A percentile compares a stretch with the other conserved stretches of the same genome.
Conservation (phyloP, 1,140 invertebrate genomes). For the Drosophila pseudoobscura region DNA sequence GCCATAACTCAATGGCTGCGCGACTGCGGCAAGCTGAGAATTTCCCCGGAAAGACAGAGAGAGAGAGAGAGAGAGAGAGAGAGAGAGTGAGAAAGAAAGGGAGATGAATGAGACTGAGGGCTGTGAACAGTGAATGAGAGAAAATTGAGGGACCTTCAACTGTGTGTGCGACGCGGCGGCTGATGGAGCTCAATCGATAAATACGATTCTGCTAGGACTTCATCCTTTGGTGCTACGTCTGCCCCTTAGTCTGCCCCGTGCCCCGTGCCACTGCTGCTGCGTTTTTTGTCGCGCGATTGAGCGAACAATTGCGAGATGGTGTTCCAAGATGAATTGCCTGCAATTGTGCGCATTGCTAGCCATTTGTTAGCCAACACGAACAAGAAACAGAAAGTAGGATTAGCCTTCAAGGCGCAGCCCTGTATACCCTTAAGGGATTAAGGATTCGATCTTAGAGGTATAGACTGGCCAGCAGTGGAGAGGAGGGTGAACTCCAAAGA, state of each 20-base stretch:
- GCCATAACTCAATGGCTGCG: slow-evolving; percentile 76
- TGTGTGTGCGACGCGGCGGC: slow-evolving; percentile 17
- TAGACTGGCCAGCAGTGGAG: too few relatives aligned
- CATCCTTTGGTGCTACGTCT: background rate
- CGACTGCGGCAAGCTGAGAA: slow-evolving; percentile 48
- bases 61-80: slow-evolving; percentile 9
- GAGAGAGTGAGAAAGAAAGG: background rate
- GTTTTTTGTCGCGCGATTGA: slow-evolving; percentile 72
- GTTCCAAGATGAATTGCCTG: slow-evolving; percentile 74
- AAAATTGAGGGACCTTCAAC: slow-evolving; percentile 21
- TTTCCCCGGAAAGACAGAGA: slow-evolving; percentile 14
- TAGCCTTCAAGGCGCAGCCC: too few relatives aligned
- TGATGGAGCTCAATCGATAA: slow-evolving; percentile 75
- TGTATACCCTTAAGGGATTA: too few relatives aligned
- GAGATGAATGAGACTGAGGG: too few relatives aligned
- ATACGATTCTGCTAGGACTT: slow-evolving; percentile 43
- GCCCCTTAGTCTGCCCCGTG: background rate
- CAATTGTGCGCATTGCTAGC: slow-evolving; percentile 73
- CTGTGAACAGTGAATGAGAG: background rate
- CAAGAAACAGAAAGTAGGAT: background rate
- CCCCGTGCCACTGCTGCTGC: slow-evolving; percentile 17
- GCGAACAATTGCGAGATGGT: slow-evolving; percentile 70
- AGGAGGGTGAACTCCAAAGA: too few relatives aligned
- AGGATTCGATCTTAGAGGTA: too few relatives aligned
- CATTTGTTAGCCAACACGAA: slow-evolving; percentile 65